phyloP scores from a whole-genome alignment of 2,888 invertebrate species.

The Metellina segmentata region DNA sequence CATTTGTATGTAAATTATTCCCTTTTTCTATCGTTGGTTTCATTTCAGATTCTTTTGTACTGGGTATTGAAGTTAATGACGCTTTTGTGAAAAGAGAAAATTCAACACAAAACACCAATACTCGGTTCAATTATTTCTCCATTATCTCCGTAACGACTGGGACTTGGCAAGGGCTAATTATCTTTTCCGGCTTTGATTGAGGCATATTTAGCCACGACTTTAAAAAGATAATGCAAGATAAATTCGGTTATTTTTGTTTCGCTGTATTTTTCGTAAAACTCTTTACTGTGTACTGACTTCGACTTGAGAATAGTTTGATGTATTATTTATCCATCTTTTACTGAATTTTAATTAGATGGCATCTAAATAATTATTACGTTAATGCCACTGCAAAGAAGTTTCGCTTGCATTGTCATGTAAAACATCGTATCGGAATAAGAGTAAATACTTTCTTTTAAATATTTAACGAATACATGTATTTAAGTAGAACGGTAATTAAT shows the following conservation, averaged over 20 bases:
- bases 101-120: slow-evolving; percentile 25
- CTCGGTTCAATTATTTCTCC: slow-evolving; percentile 53
- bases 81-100: slow-evolving; percentile 25
- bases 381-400: background rate
- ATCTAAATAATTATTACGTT: slow-evolving; percentile 5
- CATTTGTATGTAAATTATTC: slow-evolving; percentile 69
- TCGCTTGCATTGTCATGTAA: background rate
- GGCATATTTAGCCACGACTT: background rate
- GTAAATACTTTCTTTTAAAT: background rate
- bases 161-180: slow-evolving; percentile 52
- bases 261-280: slow-evolving; percentile 2
- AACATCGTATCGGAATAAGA: background rate
- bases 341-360: slow-evolving; percentile 9
- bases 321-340: background rate
- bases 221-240: slow-evolving; percentile 34
- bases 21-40: slow-evolving; percentile 39
- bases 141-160: slow-evolving; percentile 36
- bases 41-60: slow-evolving; percentile 60
- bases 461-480: background rate
- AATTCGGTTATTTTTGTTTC: background rate
- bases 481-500: background rate
- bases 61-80: slow-evolving; percentile 35
- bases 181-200: slow-evolving; percentile 25
- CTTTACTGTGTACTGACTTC: background rate
- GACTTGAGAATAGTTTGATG: slow-evolving; percentile 1